Evolutionary conservation across 2,113 vertebrate species (phyloP).

Genomic region (Turdus rufiventris): DNA sequence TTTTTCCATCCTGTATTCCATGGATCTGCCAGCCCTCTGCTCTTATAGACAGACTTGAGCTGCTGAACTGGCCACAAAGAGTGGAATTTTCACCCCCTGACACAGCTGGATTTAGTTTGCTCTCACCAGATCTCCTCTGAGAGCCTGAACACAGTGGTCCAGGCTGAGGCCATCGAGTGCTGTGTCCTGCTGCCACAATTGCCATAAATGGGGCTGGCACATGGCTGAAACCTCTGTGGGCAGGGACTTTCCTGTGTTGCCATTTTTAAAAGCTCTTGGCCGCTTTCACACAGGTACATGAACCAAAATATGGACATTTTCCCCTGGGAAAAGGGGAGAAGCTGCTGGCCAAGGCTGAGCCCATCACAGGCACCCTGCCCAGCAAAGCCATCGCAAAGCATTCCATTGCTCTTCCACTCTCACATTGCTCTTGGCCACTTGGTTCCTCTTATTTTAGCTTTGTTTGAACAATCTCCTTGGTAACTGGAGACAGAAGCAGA

Average conservation of each 20-base stretch:
- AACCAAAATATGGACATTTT: rapidly evolving
- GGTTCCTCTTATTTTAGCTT: constrained; percentile 71
- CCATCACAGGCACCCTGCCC: not conserved
- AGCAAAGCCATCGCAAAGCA: constrained; percentile 44
- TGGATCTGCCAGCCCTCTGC: not conserved
- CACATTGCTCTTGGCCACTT: constrained; percentile 23
- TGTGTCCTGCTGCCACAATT: not conserved
- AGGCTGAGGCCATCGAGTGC: not conserved
- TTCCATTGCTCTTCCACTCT: constrained; percentile 61
- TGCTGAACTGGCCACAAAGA: not conserved
- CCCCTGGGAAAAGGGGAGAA: not conserved
- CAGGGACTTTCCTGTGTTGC: not conserved
- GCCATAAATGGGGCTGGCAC: not conserved
- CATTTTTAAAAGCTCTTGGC: not conserved
- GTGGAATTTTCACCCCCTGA: not conserved
- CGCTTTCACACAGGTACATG: not conserved
- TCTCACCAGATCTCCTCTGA: not conserved
- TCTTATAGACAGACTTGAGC: not conserved
- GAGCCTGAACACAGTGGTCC: not conserved
- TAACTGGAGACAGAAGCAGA: constrained; percentile 66
- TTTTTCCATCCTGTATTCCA: not conserved
- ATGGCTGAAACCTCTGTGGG: not conserved
- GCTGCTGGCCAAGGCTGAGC: not conserved
- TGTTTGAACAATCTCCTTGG: constrained; percentile 75
- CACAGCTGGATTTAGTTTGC: not conserved